Base-by-base conservation (phyloP, 2,113 vertebrate species). In the Cyprinus carpio region DNA sequence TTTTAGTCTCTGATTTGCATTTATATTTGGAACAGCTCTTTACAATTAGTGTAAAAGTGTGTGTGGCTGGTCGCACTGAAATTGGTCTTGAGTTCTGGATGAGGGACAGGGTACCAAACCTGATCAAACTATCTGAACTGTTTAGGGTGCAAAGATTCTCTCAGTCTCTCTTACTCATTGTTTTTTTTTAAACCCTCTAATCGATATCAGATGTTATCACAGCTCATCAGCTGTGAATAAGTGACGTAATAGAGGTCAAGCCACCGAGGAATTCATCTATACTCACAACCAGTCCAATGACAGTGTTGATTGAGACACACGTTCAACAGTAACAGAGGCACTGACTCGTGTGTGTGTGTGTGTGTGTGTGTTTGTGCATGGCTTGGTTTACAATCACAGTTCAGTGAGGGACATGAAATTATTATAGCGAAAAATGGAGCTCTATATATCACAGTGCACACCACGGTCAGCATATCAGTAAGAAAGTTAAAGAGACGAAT, bases 61-160 rank as follows among this genome's bases (percentile, higher is more conserved):
- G 43, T 46, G 75, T 74, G 87, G 80, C 86, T 74, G 82, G 82
- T 85, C 85, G 80, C 75, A 75, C 69, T 76, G 84, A 81, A 87
- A 89, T 88, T 86, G 88, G 83, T 89, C 85, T 88, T 25, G 85
- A 86, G 85, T 43, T 88, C 62, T 76, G 83, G 82, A 60, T 82
- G 71, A 88, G 87, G 84, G 88, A 79, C 80, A 86, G 60, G 67
- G 37, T 69, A 83, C 67, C 34, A 84, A 84, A 77, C 71, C 77
- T 89, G 87, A 89, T 91, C 90, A 89, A 87, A 90, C 85, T 81
- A 51, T 81, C 72, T 60, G 81, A 90, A 87, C 80, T 88, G 89
- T 86, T 86, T 84, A 83, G 54, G 81, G 82, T 87, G 65, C 85
- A 87, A 60, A 71, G 49, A 72, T 25, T 34, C 84, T 29, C 46